These are phyloP conservation scores for Chamaetylas fuelleborni DNA, from an alignment of 2,113 vertebrate species.

Conservation along the genomic window DNA sequence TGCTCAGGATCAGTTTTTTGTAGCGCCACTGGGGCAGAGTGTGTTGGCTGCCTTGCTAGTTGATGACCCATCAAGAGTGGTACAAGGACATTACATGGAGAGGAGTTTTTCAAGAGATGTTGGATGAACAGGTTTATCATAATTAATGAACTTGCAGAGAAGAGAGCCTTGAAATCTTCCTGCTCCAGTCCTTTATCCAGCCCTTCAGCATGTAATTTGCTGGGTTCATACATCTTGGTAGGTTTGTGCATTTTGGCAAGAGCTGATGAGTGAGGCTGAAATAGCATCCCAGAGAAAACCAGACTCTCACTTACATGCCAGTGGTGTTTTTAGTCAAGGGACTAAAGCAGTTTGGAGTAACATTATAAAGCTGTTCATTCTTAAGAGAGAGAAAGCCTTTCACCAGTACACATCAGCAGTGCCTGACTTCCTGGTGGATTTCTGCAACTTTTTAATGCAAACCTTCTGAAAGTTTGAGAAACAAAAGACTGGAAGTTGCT, in stretches of 20 bases:
- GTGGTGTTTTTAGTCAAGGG: not conserved
- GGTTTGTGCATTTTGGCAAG: not conserved
- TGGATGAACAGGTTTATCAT: not conserved
- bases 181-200: not conserved
- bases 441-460: not conserved
- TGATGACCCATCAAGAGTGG: not conserved
- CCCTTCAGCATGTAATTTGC: not conserved
- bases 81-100: conserved; percentile 19
- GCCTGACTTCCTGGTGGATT: not conserved
- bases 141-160: not conserved
- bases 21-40: not conserved
- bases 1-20: conserved; percentile 21
- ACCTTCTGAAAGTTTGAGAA: not conserved
- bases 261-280: not conserved
- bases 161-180: not conserved
- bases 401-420: not conserved
- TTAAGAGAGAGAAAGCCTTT: not conserved
- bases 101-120: not conserved
- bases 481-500: not conserved
- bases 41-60: not conserved
- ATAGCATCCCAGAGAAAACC: not conserved
- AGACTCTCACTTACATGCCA: not conserved
- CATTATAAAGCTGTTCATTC: not conserved
- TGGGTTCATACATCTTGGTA: not conserved
- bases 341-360: not conserved